Evolutionary conservation across 2,797 vertebrate species (phyloP).

Genomic region (Anas bahamensis): DNA sequence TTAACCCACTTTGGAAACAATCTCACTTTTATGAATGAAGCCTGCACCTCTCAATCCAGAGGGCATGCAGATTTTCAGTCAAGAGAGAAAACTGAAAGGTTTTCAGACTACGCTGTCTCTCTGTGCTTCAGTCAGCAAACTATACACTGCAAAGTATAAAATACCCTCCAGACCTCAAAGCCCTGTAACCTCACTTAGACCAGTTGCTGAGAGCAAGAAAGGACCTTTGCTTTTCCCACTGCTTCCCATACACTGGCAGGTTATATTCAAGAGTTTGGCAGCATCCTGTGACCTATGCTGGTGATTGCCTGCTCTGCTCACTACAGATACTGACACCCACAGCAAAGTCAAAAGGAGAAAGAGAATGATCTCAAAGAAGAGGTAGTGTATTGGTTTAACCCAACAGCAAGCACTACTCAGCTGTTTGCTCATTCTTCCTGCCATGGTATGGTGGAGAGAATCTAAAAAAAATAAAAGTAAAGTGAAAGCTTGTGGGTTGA

Average conservation of each 20-base stretch:
- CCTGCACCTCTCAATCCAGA: conserved; percentile 52
- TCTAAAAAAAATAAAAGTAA: too few relatives aligned
- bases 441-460: too few relatives aligned
- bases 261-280: not conserved
- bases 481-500: too few relatives aligned
- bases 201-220: not conserved
- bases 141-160: not conserved
- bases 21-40: conserved; percentile 49
- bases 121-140: not conserved
- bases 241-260: not conserved
- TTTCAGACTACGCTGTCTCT: not conserved
- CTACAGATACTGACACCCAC: not conserved
- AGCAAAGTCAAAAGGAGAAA: not conserved
- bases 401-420: too few relatives aligned
- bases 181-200: not conserved
- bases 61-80: not conserved
- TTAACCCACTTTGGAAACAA: conserved; percentile 17
- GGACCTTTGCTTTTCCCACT: not conserved
- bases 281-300: not conserved
- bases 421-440: too few relatives aligned
- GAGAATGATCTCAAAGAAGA: not conserved
- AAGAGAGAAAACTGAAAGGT: not conserved
- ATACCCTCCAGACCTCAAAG: not conserved
- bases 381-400: too few relatives aligned
- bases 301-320: not conserved